Percentiles rank a stretch among this genome's conserved stretches.
Conservation (phyloP, 2,797 vertebrate species). For the Phaenicophaeus curvirostris region DNA sequence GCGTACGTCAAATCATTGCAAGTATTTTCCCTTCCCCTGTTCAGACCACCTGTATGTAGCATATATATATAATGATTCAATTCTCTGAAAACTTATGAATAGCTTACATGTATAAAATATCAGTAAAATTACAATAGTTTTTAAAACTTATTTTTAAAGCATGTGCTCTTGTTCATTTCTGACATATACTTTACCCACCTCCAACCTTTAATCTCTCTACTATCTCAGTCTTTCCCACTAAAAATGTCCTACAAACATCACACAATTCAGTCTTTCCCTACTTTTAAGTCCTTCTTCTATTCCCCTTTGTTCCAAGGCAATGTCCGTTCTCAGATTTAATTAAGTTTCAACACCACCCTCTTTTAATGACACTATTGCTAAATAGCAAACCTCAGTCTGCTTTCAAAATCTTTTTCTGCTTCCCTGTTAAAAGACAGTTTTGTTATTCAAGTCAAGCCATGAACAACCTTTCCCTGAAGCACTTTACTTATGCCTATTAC, state of each 20-base stretch:
- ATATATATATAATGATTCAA: fast-evolving
- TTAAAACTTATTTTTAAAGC: not conserved
- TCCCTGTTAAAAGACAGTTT: not conserved
- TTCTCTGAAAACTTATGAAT: not conserved
- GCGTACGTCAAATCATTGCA: fast-evolving
- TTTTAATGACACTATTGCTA: not conserved
- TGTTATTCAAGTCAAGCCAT: not conserved
- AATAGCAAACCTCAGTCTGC: not conserved
- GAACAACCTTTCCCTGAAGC: not conserved
- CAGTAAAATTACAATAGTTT: fast-evolving
- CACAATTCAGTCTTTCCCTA: not conserved
- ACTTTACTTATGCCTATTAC: not conserved
- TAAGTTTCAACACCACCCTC: not conserved
- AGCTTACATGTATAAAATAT: not conserved
- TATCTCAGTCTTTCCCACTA: not conserved
- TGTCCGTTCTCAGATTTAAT: not conserved
- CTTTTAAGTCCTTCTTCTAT: not conserved
- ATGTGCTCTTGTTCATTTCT: not conserved
- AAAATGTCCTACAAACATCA: not conserved
- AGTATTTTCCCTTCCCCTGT: not conserved
- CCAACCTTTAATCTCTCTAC: not conserved
- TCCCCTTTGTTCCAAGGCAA: not conserved
- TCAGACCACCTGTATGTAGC: not conserved
- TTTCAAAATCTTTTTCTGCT: not conserved
- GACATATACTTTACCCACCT: not conserved